Evolutionary conservation across 2,113 vertebrate genomes (phyloP), one percentile per base, ranked within the genome.

Genomic region (Seriola aureovittata): DNA sequence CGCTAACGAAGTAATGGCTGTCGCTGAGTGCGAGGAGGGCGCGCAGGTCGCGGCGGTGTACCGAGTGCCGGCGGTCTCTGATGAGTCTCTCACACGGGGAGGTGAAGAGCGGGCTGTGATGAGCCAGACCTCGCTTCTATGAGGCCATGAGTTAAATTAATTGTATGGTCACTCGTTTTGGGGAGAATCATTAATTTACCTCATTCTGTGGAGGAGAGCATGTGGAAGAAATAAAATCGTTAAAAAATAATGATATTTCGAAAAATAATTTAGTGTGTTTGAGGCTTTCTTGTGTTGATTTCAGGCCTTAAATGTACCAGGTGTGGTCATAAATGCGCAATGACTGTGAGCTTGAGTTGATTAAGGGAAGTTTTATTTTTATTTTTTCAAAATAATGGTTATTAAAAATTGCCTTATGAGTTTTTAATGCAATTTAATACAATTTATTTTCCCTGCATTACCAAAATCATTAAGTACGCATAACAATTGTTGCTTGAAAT

Each of bases 251-350:
- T 3, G 5, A 5, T 5, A 71, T 63, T 67, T 73, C 1, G 46
- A 34, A 44, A 54, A 11, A 13, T 23, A n/a, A 72, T 1, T 52
- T 4, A 5, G 32, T 59, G 9, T 44, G 5, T 71, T 62, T 25
- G 11, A 14, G 17, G 32, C 17, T 63, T 63, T 38, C 1, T 7
- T 63, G 2, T 46, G 38, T 72, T 42, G 40, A 14, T 11, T 29
- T 25, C 23, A 32, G 13, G 23, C 11, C 19, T 16, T 64, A 17
- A 5, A 36, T 63, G 29, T 5, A 54, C 25, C 80, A 59, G 67
- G 50, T 86, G 71, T 34, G 32, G 29, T 58, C 46, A 75, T 81
- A 82, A 74, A 87, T 16, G 42, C 3, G 16, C 4, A 69, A 44
- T 29, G 55, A 50, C 60, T 65, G 36, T 55, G 52, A 34, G 68